phyloP scores from a whole-genome alignment of 2,113 vertebrate genomes.

The Balaeniceps rex region DNA sequence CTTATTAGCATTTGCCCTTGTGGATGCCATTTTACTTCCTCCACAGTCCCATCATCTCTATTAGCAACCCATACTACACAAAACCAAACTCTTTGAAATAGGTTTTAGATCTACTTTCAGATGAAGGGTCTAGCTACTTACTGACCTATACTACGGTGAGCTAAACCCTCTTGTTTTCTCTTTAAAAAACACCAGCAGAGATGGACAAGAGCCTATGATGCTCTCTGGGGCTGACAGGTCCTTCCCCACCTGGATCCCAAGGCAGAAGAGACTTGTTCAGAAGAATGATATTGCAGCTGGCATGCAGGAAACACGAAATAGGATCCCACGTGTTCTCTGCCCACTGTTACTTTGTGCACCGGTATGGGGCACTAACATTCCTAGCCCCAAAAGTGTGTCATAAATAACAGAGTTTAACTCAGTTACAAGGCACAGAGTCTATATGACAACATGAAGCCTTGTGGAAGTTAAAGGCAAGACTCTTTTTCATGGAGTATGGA shows the following conservation, averaged over 20 bases:
- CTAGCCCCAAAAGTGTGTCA: neutral
- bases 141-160: neutral
- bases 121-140: neutral
- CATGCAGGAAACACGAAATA: neutral
- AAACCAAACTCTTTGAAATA: neutral
- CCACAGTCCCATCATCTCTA: neutral
- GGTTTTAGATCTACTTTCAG: neutral
- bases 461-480: neutral
- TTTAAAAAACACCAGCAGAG: neutral
- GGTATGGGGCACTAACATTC: neutral
- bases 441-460: neutral
- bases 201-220: neutral
- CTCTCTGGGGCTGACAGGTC: neutral
- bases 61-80: neutral
- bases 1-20: accelerated
- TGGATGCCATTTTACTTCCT: neutral
- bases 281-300: neutral
- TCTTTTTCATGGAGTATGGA: neutral
- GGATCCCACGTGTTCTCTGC: neutral
- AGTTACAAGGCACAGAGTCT: neutral
- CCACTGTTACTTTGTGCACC: neutral
- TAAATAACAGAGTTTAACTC: neutral
- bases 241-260: neutral
- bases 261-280: neutral
- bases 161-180: neutral